Base-by-base conservation (phyloP, 2,113 vertebrate species). In the Circaetus gallicus region DNA sequence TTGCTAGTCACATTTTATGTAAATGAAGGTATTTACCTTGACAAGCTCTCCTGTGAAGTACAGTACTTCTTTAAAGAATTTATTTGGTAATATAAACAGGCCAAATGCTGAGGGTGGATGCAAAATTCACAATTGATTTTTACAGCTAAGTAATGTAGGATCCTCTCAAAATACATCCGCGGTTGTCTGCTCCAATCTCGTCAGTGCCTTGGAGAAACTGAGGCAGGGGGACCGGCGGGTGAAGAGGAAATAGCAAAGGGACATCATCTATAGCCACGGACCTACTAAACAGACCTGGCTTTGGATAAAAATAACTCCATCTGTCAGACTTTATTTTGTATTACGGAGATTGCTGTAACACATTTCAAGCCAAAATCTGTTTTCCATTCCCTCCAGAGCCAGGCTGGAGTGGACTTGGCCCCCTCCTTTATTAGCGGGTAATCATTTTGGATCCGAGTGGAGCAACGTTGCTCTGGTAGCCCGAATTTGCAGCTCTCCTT, bases 11-110 rank as follows among this genome's bases (percentile, higher is more conserved):
- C 95, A 95, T 98, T 98, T 97, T 97, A 91, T 96, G 90, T 96
- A 97, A 97, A 97, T 92, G 86, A 97, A 96, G 93, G 77, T 95
- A 94, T 98, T 97, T 98, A 98, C 97, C 96, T 98, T 96, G 95
- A 96, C 97, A 97, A 95, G 94, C 95, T 97, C 95, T 97, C 94
- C 92, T 95, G 96, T 97, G 95, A 97, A 98, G 95, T 94, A 89
- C 92, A 92, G 92, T 94, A 66, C 95, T 98, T 97, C 95, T 94
- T 97, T 96, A 94, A 96, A 97, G 97, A 91, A 91, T 97, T 90
- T 90, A 94, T 97, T 97, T 80, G 93, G 90, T 67, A 89, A 77
- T 86, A 97, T 96, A 97, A 96, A 95, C 94, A 97, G 96, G 89
- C 89, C 97, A 93, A 96, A 93, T 36, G 56, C 95, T 82, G 82